phyloP scores from a whole-genome alignment of 2,888 invertebrate species.

The Ennomos fuscantarius region DNA sequence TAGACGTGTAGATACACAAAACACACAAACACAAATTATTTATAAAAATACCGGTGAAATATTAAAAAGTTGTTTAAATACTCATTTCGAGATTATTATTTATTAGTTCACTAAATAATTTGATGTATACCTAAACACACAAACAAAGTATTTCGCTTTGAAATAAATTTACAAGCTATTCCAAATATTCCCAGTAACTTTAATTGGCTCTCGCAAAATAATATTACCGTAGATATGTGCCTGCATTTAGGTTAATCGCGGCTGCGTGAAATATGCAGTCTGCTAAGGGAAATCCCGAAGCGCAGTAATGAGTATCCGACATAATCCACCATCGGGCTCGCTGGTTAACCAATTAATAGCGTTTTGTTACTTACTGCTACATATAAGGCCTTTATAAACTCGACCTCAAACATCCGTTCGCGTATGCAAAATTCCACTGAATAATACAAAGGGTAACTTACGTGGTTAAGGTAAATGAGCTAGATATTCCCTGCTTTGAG shows the following conservation, averaged over 20 bases:
- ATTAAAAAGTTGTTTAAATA: too few species aligned
- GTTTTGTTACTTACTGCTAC: conserved; percentile 45
- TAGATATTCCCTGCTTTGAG: conserved; percentile 21
- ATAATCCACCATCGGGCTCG: conserved; percentile 63
- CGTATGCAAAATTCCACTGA: conserved; percentile 17
- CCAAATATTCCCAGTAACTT: conserved; percentile 14
- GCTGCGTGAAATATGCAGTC: conserved; percentile 62
- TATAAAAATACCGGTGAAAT: too few species aligned
- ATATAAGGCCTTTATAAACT: conserved; percentile 23
- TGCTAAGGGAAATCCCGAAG: conserved; percentile 65
- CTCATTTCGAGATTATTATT: too few species aligned
- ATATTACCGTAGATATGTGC: conserved; percentile 31
- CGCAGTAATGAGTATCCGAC: conserved; percentile 69
- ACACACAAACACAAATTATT: too few species aligned
- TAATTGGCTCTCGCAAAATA: conserved; percentile 10
- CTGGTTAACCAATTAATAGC: conserved; percentile 71
- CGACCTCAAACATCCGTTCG: conserved; percentile 14
- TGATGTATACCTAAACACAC: too few species aligned
- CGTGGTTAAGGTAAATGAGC: conserved; percentile 23
- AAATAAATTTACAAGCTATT: conserved; percentile 1
- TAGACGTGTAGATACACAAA: too few species aligned
- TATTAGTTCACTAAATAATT: too few species aligned
- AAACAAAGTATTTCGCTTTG: not conserved
- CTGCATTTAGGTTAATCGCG: conserved; percentile 63
- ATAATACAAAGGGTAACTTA: conserved; percentile 20